Evolutionary conservation across 1,140 invertebrate genomes (phyloP), one percentile per base, ranked within the genome.

Genomic region (Gonioctena quinquepunctata): DNA sequence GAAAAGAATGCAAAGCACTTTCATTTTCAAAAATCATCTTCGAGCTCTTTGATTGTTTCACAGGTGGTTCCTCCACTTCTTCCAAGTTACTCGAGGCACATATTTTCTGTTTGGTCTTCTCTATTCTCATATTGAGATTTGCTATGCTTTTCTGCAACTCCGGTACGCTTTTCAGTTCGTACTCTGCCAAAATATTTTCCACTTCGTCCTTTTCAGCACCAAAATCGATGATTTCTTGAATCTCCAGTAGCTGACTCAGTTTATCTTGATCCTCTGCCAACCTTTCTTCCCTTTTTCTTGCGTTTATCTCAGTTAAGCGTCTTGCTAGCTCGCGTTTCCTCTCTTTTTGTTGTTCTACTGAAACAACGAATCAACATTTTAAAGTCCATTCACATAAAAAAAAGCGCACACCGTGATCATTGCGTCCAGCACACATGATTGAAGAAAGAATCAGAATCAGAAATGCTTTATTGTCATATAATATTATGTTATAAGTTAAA

Each of bases 191-290:
- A 0, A 88, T 87, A 68, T 84, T 82, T 77, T 90, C 83, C 28
- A 75, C 28, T 42, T 71, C 71, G 50, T 73, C 70, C 2, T 89
- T 89, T 74, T 94, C 92, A 5, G 90, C 92, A 81, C 93, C 92
- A 73, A 92, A 90, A 62, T 93, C 83, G 70, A 93, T 81, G 69
- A 85, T 82, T 80, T 95, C 92, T 85, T 94, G 90, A 68, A 96
- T 85, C 57, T 90, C 88, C 61, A 93, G 83, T 21, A 96, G 83
- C 70, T 94, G 90, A 77, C 91, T 90, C 18, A 96, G 81, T 79
- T 94, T 92, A 76, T 96, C 93, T 81, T 97, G 94, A 82, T 97
- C 94, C 84, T 94, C 93, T 27, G 90, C 90, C 13, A 96, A 82
- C 88, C 91, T 88, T 83, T 95, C 93, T 80, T 95, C 93, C 59